Base-by-base conservation (phyloP, 2,888 invertebrate species). In the Meteorus colon region DNA sequence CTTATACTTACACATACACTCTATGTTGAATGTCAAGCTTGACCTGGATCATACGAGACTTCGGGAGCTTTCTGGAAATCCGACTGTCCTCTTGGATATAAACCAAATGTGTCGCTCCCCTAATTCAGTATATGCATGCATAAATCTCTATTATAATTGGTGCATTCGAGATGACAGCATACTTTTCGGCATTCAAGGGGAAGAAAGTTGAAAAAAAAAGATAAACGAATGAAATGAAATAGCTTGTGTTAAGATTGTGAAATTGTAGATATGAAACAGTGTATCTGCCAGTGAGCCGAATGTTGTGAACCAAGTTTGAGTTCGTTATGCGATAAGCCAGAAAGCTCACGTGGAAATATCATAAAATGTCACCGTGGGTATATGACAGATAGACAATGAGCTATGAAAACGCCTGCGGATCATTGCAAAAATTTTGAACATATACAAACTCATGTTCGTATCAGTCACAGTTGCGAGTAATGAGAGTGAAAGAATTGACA, bases 281-380 rank as follows among this genome's bases (percentile, higher is more conserved):
- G 34, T 34, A 75, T 51, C 48, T 34, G 60, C 71, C 60, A 51
- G 60, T 69, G 69, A 63, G 78, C 73, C 5, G 19, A 71, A 74
- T 73, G 76, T 71, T 77, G 77, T 62, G 76, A 14, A 29, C 19
- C 41, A 74, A 79, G 70, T 80, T 79, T 60, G 65, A 75, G 69
- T 78, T 78, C 65, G 73, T 81, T 78, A 77, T 48, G 41, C 68
- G 73, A 78, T 80, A 81, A 78, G 74, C 77, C 62, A 63, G 59
- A 70, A n/a, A 41, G 63, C 72, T 75, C 71, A 14, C 67, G 10
- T 34, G n/a, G 66, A 62, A 62, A 55, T 19, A 51, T 63, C 66
- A 63, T 67, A 34, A 73, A 78, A 79, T 73, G 76, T 74, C 67
- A 68, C 81, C 65, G 74, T 29, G 51, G 78, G 60, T 19, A 10